phyloP scores from a whole-genome alignment of 2,797 vertebrate species.

The Limnodromus scolopaceus region DNA sequence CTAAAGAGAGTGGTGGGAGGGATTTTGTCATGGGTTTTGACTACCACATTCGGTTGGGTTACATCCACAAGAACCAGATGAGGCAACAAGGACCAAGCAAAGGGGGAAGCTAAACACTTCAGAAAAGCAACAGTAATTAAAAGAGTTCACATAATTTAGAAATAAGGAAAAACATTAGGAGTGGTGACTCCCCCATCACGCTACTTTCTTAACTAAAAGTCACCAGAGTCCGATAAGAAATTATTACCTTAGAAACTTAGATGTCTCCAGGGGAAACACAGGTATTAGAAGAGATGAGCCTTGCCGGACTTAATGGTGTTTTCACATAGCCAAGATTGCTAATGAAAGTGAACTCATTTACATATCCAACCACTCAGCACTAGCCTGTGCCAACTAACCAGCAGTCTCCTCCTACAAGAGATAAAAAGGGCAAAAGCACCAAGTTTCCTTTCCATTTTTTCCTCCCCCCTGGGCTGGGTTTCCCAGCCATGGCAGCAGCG shows the following conservation, averaged over 20 bases:
- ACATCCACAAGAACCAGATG: neutral
- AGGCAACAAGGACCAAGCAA: neutral
- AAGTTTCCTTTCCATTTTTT: neutral
- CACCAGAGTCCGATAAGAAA: neutral
- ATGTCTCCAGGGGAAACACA: neutral
- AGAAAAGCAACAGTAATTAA: neutral
- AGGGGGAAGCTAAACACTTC: neutral
- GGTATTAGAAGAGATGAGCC: neutral
- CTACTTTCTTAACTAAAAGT: neutral
- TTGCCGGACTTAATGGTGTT: neutral
- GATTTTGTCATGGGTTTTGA: neutral
- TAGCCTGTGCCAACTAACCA: neutral
- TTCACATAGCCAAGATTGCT: neutral
- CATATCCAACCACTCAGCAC: neutral
- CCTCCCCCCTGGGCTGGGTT: too few species aligned
- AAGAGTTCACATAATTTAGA: neutral
- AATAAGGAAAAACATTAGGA: neutral
- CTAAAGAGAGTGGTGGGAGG: accelerated
- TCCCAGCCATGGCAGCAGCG: neutral
- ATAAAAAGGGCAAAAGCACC: neutral
- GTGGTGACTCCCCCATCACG: neutral
- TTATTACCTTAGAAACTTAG: neutral
- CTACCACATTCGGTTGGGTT: neutral
- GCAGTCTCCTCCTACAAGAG: neutral
- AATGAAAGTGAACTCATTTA: neutral